A percentile compares a stretch with the other conserved stretches of the same genome.
Conservation (phyloP, 2,888 invertebrate species). For the Pyrgus malvae region DNA sequence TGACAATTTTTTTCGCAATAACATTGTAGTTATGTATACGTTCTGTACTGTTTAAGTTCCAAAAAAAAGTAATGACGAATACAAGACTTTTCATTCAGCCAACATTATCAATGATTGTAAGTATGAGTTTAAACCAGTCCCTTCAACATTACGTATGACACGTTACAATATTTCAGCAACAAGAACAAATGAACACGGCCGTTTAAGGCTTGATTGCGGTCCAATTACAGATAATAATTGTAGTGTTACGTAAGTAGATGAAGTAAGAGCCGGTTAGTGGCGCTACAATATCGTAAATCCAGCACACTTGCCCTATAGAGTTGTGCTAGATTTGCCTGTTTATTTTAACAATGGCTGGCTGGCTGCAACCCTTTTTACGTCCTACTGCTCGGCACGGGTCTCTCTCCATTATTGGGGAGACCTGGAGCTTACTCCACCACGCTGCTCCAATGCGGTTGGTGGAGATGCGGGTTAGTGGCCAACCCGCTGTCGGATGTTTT, state of each 20-base stretch:
- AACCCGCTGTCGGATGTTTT: too few species aligned
- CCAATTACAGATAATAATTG: slow-evolving; percentile 27
- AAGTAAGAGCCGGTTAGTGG: slow-evolving; percentile 9
- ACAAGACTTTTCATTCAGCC: slow-evolving; percentile 1
- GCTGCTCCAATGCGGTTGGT: too few species aligned
- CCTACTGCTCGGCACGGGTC: too few species aligned
- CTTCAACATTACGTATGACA: not conserved
- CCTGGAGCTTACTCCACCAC: too few species aligned
- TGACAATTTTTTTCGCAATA: too few species aligned
- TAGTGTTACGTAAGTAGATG: slow-evolving; percentile 17
- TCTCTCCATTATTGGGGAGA: too few species aligned
- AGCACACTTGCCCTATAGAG: not conserved
- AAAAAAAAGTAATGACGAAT: not conserved
- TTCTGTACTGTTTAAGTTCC: too few species aligned
- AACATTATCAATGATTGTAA: not conserved
- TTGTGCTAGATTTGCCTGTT: not conserved
- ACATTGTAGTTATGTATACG: too few species aligned
- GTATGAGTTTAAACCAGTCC: not conserved
- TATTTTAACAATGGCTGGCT: too few species aligned
- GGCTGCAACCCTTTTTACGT: too few species aligned
- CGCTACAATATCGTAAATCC: slow-evolving; percentile 8
- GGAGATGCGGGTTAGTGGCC: too few species aligned
- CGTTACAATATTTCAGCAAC: slow-evolving; percentile 3
- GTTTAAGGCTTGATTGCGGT: slow-evolving; percentile 20
- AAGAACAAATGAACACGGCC: slow-evolving; percentile 17